Evolutionary conservation across 2,888 invertebrate genomes (phyloP), one percentile per base, ranked within the genome.

Genomic region (Eupithecia subumbrata): DNA sequence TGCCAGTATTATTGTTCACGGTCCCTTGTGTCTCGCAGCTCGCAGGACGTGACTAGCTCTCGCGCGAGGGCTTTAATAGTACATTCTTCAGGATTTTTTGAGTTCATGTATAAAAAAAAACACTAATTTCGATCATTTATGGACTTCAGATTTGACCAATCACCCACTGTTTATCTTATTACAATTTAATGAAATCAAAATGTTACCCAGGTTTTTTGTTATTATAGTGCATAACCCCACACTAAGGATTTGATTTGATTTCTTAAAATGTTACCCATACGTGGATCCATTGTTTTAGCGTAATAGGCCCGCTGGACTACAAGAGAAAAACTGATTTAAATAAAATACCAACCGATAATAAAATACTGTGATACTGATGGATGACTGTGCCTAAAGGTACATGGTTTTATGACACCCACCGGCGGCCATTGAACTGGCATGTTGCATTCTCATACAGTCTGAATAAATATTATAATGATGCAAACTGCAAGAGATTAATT

Each of bases 401-500:
- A 64, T 34, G 16, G 66, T 73, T 70, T 43, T 14, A 40, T 40
- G 40, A 40, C 45, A 37, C 45, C 8, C 25, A 73, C 25, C 63
- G 40, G 40, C 22, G 71, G 67, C 30, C 30, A 70, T 52, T 74
- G 63, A 64, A 76, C 76, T 72, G 68, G 68, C 40, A 64, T 56
- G 18, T 67, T 76, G 25, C 73, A 56, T 70, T 73, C n/a, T 52
- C n/a, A 52, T 52, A 52, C 52, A 52, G 52, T 52, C 72, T 60
- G 66, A 67, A 60, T 73, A 67, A 56, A 72, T 69, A 25, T 12
- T 71, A 16, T 30, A 56, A 69, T 22, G 22, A 56, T 56, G 16
- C 30, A 34, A 56, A 60, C 9, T 70, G 66, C 66, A 60, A 66
- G 43, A 40, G 40, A 74, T 67, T 71, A 48, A 74, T 70, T 45